phyloP scores from a whole-genome alignment of 2,888 invertebrate genomes.

The Spisula solida region DNA sequence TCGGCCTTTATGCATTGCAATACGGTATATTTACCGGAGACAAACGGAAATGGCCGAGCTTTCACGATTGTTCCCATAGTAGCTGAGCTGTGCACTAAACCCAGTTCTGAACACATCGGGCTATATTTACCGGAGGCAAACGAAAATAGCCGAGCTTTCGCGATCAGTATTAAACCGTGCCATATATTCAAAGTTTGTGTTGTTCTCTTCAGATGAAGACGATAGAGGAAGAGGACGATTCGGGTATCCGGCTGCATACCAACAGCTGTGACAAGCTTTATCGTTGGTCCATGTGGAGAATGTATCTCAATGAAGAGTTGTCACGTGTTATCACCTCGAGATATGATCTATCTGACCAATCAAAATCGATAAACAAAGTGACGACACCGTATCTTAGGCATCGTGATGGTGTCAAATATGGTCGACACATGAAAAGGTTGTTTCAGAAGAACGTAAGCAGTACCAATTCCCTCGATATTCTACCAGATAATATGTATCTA shows the following conservation, averaged over 20 bases:
- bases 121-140: no score
- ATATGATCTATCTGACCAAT: conserved; percentile 27
- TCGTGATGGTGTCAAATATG: conserved; percentile 53
- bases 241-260: conserved; percentile 37
- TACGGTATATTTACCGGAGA: no score
- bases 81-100: no score
- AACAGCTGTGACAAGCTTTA: conserved; percentile 60
- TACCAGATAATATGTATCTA: conserved; percentile 59
- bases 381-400: conserved; percentile 53
- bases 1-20: no score
- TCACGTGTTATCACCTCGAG: conserved; percentile 45
- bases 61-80: no score
- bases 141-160: no score
- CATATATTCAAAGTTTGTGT: no score
- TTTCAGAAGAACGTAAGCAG: not conserved
- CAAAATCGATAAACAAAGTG: conserved; percentile 42
- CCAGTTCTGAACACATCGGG: no score
- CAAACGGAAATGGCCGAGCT: no score
- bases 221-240: not conserved
- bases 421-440: conserved; percentile 46
- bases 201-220: conserved; percentile 34
- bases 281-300: conserved; percentile 68
- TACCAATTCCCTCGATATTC: not conserved
- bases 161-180: no score
- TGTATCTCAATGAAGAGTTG: conserved; percentile 64